phyloP scores from a whole-genome alignment of 2,113 vertebrate species.

The Machaerirhynchus nigripectus region DNA sequence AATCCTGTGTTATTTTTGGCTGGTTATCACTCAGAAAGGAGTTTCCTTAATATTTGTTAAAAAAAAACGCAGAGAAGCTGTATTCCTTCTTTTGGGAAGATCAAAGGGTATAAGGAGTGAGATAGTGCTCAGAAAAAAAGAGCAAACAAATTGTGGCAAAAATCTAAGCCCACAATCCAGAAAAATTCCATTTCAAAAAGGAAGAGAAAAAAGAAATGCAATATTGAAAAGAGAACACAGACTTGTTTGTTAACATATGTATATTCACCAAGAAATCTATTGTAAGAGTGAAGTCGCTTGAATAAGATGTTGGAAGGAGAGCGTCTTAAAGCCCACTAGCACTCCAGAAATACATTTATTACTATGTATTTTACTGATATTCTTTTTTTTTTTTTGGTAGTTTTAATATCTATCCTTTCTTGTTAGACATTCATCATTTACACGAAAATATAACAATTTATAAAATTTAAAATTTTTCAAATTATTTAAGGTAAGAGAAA shows the following conservation, averaged over 20 bases:
- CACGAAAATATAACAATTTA: background rate
- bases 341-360: background rate
- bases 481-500: background rate
- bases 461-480: background rate
- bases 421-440: background rate
- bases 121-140: background rate
- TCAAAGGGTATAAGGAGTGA: background rate
- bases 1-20: constrained; percentile 39
- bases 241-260: background rate
- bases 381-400: no score
- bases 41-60: background rate
- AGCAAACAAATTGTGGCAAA: background rate
- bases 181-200: background rate
- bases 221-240: background rate
- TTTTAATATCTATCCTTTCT: background rate
- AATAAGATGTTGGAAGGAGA: background rate
- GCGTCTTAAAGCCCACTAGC: background rate
- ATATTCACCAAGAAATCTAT: background rate
- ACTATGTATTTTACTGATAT: background rate
- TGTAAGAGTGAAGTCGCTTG: background rate
- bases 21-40: constrained; percentile 37
- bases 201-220: background rate
- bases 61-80: background rate
- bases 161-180: background rate
- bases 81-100: background rate